phyloP scores from a whole-genome alignment of 2,113 vertebrate genomes.

The Corydoras sp. region DNA sequence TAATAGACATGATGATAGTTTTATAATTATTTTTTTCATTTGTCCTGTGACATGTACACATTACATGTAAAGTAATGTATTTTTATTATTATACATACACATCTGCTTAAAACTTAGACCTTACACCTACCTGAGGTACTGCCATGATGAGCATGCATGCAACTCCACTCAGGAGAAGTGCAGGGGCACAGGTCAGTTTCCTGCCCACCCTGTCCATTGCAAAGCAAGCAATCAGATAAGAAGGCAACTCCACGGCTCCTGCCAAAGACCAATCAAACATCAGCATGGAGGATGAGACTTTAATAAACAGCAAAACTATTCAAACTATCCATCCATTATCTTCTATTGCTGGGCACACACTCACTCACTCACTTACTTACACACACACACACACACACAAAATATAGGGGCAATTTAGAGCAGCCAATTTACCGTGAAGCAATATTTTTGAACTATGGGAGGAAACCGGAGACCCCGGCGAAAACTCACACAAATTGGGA shows the following conservation, averaged over 20 bases:
- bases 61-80: too few species aligned
- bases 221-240: conserved; percentile 77
- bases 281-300: neutral
- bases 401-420: too few species aligned
- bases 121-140: conserved; percentile 71
- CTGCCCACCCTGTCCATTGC: conserved; percentile 82
- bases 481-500: too few species aligned
- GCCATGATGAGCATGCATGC: conserved; percentile 74
- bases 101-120: conserved; percentile 13
- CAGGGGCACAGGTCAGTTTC: conserved; percentile 75
- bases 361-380: too few species aligned
- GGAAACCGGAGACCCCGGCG: too few species aligned
- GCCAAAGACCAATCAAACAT: conserved; percentile 48
- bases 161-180: conserved; percentile 73
- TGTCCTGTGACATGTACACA: too few species aligned
- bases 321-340: neutral
- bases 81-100: too few species aligned
- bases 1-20: too few species aligned
- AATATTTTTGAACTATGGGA: too few species aligned
- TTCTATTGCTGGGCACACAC: neutral
- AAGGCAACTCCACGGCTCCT: conserved; percentile 87
- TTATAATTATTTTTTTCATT: too few species aligned
- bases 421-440: too few species aligned
- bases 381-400: too few species aligned
- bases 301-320: neutral